Evolutionary conservation across 2,113 vertebrate genomes (phyloP).

Genomic region (Pseudopipra pipra): DNA sequence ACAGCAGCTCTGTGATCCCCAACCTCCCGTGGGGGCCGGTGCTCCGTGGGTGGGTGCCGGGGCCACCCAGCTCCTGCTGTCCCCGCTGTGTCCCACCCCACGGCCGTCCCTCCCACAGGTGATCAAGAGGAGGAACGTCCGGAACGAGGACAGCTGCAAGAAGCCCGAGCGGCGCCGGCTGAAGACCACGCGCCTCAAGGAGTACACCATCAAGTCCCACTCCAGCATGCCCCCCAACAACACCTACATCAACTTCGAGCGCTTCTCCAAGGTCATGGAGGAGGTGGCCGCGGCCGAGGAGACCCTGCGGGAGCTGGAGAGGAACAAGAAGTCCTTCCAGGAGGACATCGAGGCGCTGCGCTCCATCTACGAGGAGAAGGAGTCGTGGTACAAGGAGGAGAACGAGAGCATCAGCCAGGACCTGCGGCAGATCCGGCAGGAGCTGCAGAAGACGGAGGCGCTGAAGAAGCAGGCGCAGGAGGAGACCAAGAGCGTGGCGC

Average conservation of each 20-base stretch:
- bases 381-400: conserved; percentile 95
- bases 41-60: accelerated
- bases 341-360: conserved; percentile 90
- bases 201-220: conserved; percentile 99
- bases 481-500: conserved; percentile 79
- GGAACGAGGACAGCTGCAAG: conserved; percentile 86
- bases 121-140: conserved; percentile 91
- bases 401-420: conserved; percentile 87
- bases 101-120: conserved; percentile 69
- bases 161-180: conserved; percentile 90
- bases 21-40: accelerated
- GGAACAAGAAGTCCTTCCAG: conserved; percentile 84
- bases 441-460: conserved; percentile 85
- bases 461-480: conserved; percentile 91
- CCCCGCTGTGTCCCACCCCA: accelerated
- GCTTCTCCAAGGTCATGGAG: conserved; percentile 95
- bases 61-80: background rate
- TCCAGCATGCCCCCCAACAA: conserved; percentile 99
- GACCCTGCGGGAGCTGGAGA: conserved; percentile 86
- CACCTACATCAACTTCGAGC: conserved; percentile 95
- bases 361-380: conserved; percentile 94
- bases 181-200: conserved; percentile 94
- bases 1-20: background rate
- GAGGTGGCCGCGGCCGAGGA: conserved; percentile 90
- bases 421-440: conserved; percentile 85